Evolutionary conservation across 2,113 vertebrate species (phyloP).

Genomic region (Periophthalmus modestus): DNA sequence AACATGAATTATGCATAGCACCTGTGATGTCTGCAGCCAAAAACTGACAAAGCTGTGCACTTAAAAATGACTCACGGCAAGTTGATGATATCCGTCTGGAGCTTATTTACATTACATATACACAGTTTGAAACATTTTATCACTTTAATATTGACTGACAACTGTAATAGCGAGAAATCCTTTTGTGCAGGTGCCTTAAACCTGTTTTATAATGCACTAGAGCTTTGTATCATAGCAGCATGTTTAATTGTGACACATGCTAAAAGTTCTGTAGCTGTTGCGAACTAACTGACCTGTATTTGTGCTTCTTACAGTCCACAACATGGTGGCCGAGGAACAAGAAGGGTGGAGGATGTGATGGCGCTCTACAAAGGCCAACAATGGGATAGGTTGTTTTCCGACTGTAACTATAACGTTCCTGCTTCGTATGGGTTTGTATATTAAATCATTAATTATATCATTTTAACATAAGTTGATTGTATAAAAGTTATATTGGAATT

Average conservation of each 20-base stretch:
- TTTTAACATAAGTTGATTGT: neutral
- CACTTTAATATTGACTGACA: neutral
- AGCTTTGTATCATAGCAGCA: slow-evolving; percentile 15
- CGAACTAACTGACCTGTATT: slow-evolving; percentile 18
- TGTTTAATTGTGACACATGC: slow-evolving; percentile 19
- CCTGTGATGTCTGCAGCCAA: slow-evolving; percentile 73
- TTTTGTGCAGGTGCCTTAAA: neutral
- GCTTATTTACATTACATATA: neutral
- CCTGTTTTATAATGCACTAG: neutral
- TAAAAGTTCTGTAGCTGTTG: slow-evolving; percentile 33
- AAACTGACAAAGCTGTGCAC: slow-evolving; percentile 70
- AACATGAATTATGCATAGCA: slow-evolving; percentile 76
- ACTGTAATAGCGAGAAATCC: neutral
- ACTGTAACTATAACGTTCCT: slow-evolving; percentile 8
- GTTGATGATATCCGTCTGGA: slow-evolving; percentile 23
- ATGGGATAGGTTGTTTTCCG: slow-evolving; percentile 40
- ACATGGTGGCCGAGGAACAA: slow-evolving; percentile 24
- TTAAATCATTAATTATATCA: neutral
- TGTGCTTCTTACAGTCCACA: slow-evolving; percentile 52
- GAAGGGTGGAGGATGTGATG: slow-evolving; percentile 32
- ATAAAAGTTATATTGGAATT: neutral
- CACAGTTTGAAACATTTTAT: neutral
- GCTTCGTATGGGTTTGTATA: slow-evolving; percentile 16
- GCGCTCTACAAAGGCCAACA: slow-evolving; percentile 31
- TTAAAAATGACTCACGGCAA: slow-evolving; percentile 56